Evolutionary conservation across 2,113 vertebrate genomes (phyloP).

Genomic region (Oxyruncus cristatus): DNA sequence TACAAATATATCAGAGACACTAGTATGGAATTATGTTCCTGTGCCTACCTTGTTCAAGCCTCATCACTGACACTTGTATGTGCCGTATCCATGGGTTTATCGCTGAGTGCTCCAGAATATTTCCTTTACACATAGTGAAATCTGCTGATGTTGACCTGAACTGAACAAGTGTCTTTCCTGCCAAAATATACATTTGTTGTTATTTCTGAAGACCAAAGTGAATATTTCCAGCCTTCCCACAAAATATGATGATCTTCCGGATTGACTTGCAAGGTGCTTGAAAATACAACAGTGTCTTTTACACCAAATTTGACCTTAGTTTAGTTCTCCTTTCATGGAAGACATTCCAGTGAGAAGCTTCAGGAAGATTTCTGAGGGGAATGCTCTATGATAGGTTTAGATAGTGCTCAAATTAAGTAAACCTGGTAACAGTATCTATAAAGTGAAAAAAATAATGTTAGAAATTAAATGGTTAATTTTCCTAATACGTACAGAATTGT

Average conservation of each 20-base stretch:
- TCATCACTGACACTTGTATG: neutral
- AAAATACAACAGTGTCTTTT: neutral
- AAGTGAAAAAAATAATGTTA: neutral
- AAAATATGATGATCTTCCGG: neutral
- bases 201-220: neutral
- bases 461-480: neutral
- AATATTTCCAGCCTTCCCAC: neutral
- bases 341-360: neutral
- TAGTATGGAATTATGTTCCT: neutral
- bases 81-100: neutral
- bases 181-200: neutral
- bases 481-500: neutral
- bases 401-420: neutral
- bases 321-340: neutral
- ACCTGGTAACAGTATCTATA: neutral
- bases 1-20: neutral
- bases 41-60: neutral
- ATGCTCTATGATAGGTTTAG: neutral
- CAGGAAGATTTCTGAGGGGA: neutral
- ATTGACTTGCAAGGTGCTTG: neutral
- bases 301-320: neutral
- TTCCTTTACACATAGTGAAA: neutral
- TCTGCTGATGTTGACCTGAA: neutral
- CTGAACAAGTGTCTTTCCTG: neutral
- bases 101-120: accelerated